phyloP scores from a whole-genome alignment of 2,888 invertebrate species.

The Candidula unifasciata region DNA sequence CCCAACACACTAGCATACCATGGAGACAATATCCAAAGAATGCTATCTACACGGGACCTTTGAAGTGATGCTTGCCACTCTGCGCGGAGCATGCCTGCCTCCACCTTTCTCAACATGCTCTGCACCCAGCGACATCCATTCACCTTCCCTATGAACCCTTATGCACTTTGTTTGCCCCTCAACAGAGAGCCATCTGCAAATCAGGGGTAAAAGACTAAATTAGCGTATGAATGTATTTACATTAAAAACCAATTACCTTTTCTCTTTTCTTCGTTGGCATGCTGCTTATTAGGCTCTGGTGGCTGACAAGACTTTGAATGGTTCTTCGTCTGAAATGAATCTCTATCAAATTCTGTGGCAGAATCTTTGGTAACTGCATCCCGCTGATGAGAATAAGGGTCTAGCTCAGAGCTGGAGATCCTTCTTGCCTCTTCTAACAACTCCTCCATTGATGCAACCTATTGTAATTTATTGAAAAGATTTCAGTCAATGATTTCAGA shows the following conservation, averaged over 20 bases:
- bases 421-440: slow-evolving; percentile 74
- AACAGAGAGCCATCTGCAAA: too few species aligned
- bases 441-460: slow-evolving; percentile 72
- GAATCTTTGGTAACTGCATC: background rate
- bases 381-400: background rate
- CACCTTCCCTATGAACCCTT: too few species aligned
- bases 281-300: slow-evolving; percentile 9
- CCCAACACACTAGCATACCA: too few species aligned
- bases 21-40: too few species aligned
- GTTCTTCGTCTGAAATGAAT: slow-evolving; percentile 1
- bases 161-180: too few species aligned
- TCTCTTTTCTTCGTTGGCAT: slow-evolving; percentile 25
- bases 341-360: background rate
- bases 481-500: too few species aligned
- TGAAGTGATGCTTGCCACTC: too few species aligned
- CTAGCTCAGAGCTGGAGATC: slow-evolving; percentile 63
- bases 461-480: background rate
- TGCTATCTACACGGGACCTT: too few species aligned
- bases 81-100: too few species aligned
- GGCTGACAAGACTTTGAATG: background rate
- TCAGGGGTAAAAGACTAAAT: too few species aligned
- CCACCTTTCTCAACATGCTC: too few species aligned
- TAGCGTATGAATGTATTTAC: background rate
- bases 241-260: background rate
- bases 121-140: too few species aligned